These are phyloP conservation scores for Gyrodactylus salaris DNA, from an alignment of 1,140 invertebrate genomes.

Conservation along the genomic window DNA sequence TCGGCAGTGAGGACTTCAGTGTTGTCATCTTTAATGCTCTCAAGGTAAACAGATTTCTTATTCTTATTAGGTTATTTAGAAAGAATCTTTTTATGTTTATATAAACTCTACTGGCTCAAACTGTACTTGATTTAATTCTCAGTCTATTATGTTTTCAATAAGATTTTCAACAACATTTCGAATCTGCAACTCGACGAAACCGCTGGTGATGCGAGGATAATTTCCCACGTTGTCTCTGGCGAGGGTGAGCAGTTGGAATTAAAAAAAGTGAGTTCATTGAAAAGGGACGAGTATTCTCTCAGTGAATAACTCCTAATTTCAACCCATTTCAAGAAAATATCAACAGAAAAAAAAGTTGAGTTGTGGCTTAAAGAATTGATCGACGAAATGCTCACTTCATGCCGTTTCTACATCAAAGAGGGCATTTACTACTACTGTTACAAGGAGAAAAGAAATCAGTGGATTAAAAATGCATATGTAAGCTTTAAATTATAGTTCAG, in stretches of 20 bases:
- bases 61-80: not conserved
- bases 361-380: slow-evolving; percentile 54
- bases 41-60: slow-evolving; percentile 28
- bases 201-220: slow-evolving; percentile 21
- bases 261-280: not conserved
- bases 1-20: slow-evolving; percentile 41
- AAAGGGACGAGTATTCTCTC: too few relatives aligned
- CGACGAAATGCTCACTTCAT: slow-evolving; percentile 42
- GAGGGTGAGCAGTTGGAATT: not conserved
- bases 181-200: slow-evolving; percentile 31
- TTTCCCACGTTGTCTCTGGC: not conserved
- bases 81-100: too few relatives aligned
- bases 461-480: not conserved
- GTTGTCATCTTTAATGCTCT: slow-evolving; percentile 60
- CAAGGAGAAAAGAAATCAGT: slow-evolving; percentile 27
- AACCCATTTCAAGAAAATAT: slow-evolving; percentile 35
- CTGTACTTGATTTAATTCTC: not conserved
- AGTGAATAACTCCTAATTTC: too few relatives aligned
- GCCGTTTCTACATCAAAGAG: slow-evolving; percentile 48
- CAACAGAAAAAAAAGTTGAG: slow-evolving; percentile 44
- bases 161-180: slow-evolving; percentile 59
- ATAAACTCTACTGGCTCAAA: not conserved
- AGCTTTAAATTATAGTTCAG: slow-evolving; percentile 14
- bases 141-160: too few relatives aligned
- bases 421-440: slow-evolving; percentile 43